Percentiles rank a stretch among this genome's conserved stretches.
These are phyloP conservation scores for Dinothrombium tinctorium DNA, from an alignment of 1,140 invertebrate species.

Conservation along the genomic window DNA sequence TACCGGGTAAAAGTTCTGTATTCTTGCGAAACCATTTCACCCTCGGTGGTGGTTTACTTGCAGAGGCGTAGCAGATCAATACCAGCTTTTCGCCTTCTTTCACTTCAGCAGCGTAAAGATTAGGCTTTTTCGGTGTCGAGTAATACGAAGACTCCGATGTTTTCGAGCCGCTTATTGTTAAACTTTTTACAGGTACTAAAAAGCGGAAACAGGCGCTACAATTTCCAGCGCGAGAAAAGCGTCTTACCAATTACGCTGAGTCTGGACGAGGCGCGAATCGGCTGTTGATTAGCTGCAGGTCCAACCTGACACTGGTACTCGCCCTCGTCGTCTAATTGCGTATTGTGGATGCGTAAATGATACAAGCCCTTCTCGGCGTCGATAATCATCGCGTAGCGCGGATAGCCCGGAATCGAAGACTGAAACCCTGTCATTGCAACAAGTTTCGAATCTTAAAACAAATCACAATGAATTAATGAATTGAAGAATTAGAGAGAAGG, in stretches of 20 bases:
- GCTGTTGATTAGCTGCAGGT: neutral
- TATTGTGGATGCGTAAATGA: constrained; percentile 59
- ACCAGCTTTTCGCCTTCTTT: constrained; percentile 52
- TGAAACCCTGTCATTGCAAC: constrained; percentile 33
- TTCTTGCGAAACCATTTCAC: constrained; percentile 60
- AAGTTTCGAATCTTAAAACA: no score
- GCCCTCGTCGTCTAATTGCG: constrained; percentile 58
- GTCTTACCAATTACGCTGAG: constrained; percentile 3
- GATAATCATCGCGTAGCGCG: constrained; percentile 57
- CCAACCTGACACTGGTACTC: constrained; percentile 33
- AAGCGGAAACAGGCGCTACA: neutral
- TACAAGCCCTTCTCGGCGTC: constrained; percentile 50
- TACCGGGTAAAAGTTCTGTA: constrained; percentile 15
- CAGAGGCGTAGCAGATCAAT: constrained; percentile 52
- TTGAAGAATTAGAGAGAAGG: no score
- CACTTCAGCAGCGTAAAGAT: constrained; percentile 37
- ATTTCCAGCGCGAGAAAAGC: no score
- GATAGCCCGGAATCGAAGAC: constrained; percentile 53
- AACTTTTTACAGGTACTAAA: constrained; percentile 6
- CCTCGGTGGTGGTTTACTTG: constrained; percentile 60
- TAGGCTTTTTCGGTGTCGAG: neutral
- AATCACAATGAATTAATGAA: no score
- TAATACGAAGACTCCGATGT: neutral
- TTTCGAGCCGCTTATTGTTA: constrained; percentile 4
- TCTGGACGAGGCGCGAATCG: constrained; percentile 9